Base-by-base conservation (phyloP, 2,888 invertebrate species). In the Trisateles emortualis region DNA sequence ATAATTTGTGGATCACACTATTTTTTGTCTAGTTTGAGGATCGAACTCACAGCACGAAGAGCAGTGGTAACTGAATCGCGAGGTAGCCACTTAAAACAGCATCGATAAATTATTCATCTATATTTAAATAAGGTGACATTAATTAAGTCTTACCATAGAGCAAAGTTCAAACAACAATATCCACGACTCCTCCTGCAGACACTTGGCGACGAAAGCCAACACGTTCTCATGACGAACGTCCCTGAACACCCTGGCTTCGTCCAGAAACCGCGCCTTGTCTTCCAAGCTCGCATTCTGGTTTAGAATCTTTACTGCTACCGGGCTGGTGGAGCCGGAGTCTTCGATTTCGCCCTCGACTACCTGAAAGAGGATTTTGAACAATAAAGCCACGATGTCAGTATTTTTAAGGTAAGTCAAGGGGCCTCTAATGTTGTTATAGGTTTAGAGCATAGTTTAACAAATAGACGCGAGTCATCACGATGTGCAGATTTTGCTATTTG, bases 251-350 rank as follows among this genome's bases (percentile, higher is more conserved):
- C 93, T 92, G 10, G 95, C 95, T 80, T 98, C 97, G 64, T 96
- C 95, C 39, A 97, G 92, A 85, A 97, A 97, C 75, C 95, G 94
- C 57, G 96, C 95, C 78, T 96, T 96, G 74, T 97, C 97, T 41
- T 94, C 94, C n/a, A 94, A 90, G 10, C 95, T 94, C 10, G 97
- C 96, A 76, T 96, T 96, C 72, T 96, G 96, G 59, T 96, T 95
- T 33, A 97, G 92, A 57, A 97, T 96, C 81, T 96, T 95, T 3
- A 97, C 97, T n/a, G 96, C 95, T n/a, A 96, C 96, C 19, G 94
- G 93, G 24, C 78, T 72, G 5, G 79, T 78, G 8, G 74, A 73
- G 43, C 84, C 78, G 35, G 81, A 75, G 68, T 84, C 72, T 64
- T 94, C 94, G 1, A 96, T 95, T 74, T 96, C 96, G 5, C 97